Percentiles rank a stretch among this genome's conserved stretches.
Evolutionary conservation across 1,140 invertebrate genomes (phyloP).

Genomic region (Heterodera carotae): DNA sequence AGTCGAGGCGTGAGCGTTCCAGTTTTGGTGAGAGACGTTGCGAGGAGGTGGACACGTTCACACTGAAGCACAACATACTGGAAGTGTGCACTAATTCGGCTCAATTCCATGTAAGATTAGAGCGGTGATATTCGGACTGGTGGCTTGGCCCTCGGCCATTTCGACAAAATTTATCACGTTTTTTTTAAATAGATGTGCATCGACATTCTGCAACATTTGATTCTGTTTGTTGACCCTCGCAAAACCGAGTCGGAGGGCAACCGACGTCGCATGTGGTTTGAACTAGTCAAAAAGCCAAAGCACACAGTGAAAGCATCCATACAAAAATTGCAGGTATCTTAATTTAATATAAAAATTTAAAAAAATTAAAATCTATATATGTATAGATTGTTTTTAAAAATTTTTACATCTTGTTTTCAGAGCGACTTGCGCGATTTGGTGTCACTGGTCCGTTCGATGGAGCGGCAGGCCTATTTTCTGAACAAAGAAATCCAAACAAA

Average conservation of each 20-base stretch:
- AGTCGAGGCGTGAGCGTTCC: neutral
- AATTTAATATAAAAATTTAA: neutral
- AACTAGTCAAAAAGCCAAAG: constrained; percentile 80
- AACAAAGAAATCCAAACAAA: constrained; percentile 47
- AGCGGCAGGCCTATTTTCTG: constrained; percentile 62
- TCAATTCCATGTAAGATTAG: constrained; percentile 45
- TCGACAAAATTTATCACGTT: constrained; percentile 81
- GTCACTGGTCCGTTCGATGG: constrained; percentile 52
- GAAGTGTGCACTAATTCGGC: constrained; percentile 89
- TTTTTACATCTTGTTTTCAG: constrained; percentile 31
- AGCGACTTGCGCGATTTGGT: constrained; percentile 61
- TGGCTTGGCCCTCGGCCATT: constrained; percentile 36
- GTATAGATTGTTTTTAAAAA: too few relatives aligned
- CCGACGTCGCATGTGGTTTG: constrained; percentile 74
- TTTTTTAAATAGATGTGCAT: constrained; percentile 69
- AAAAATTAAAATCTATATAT: constrained; percentile 66
- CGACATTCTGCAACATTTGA: constrained; percentile 93
- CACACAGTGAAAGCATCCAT: constrained; percentile 73
- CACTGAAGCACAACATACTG: constrained; percentile 94
- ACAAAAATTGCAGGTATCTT: constrained; percentile 74
- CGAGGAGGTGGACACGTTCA: constrained; percentile 90
- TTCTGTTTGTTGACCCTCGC: constrained; percentile 92
- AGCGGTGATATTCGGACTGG: too few relatives aligned
- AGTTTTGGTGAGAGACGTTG: constrained; percentile 51
- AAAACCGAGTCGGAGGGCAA: constrained; percentile 76